Conservation (phyloP, 2,888 invertebrate genomes). For the Acleris emargana region DNA sequence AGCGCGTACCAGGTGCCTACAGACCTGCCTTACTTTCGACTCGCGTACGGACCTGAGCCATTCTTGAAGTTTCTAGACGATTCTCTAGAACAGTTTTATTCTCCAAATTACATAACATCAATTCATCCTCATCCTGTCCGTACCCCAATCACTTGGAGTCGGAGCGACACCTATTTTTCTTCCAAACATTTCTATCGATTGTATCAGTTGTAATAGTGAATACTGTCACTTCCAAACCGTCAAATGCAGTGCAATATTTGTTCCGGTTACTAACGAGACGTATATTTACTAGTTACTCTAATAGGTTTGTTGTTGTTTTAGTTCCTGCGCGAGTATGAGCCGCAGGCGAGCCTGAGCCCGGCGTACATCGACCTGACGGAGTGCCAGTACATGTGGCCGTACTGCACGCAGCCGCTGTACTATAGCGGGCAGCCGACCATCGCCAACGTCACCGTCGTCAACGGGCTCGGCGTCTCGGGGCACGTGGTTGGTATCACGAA, state of each 20-base stretch:
- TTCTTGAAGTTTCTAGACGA: too few relatives aligned
- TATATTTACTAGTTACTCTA: background rate
- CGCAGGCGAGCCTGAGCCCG: conserved; percentile 86
- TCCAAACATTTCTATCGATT: too few relatives aligned
- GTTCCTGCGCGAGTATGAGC: conserved; percentile 83
- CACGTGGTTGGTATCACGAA: conserved; percentile 80
- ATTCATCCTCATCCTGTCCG: background rate
- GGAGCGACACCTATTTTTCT: too few relatives aligned
- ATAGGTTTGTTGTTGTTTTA: conserved; percentile 46
- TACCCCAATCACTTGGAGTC: too few relatives aligned
- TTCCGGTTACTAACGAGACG: too few relatives aligned
- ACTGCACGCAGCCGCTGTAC: conserved; percentile 97
- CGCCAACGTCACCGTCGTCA: conserved; percentile 96
- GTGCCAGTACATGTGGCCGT: conserved; percentile 99
- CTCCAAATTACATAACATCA: too few relatives aligned
- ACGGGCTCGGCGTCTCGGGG: conserved; percentile 96
- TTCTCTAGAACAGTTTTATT: too few relatives aligned
- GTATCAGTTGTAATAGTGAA: too few relatives aligned
- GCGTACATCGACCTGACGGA: conserved; percentile 97
- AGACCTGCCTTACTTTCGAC: background rate
- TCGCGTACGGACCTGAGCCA: background rate
- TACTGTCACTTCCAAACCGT: too few relatives aligned
- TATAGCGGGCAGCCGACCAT: conserved; percentile 94
- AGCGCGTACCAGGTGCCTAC: conserved; percentile 90
- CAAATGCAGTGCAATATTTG: too few relatives aligned